Percentiles rank a stretch among this genome's conserved stretches.
These are phyloP conservation scores for Centropus bengalensis DNA, from an alignment of 2,113 vertebrate species.

Conservation along the genomic window DNA sequence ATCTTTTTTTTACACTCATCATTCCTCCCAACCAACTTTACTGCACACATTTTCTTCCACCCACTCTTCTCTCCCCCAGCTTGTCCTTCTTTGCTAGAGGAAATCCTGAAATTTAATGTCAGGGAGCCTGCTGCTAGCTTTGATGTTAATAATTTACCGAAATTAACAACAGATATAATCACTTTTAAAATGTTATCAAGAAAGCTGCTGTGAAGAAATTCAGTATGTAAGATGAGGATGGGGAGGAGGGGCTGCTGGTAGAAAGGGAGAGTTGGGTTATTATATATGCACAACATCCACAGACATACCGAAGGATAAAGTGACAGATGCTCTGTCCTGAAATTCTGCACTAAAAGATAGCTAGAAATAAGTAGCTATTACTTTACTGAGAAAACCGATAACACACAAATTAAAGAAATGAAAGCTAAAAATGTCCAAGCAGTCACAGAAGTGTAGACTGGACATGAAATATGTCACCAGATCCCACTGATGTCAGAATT, in stretches of 20 bases:
- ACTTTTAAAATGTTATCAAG: constrained; percentile 57
- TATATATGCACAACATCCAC: not conserved
- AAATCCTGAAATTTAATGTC: constrained; percentile 33
- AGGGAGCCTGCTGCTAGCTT: constrained; percentile 14
- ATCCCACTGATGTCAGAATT: not conserved
- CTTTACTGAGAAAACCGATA: not conserved
- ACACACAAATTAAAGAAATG: not conserved
- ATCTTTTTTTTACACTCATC: constrained; percentile 1
- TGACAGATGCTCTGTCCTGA: not conserved
- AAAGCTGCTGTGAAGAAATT: constrained; percentile 51
- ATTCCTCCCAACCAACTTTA: not conserved
- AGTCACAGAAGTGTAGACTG: not conserved
- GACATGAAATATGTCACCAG: not conserved
- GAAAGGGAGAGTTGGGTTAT: not conserved
- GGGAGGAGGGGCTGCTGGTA: not conserved
- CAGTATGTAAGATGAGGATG: not conserved
- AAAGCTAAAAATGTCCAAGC: not conserved
- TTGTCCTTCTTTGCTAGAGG: not conserved
- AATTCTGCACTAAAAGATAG: not conserved
- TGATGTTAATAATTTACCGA: constrained; percentile 68
- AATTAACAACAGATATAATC: constrained; percentile 65
- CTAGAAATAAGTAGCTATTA: not conserved
- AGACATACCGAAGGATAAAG: not conserved
- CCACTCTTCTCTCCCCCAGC: not conserved
- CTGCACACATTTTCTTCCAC: not conserved